These are phyloP conservation scores for Physella acuta DNA, from an alignment of 1,140 invertebrate species.

Conservation along the genomic window DNA sequence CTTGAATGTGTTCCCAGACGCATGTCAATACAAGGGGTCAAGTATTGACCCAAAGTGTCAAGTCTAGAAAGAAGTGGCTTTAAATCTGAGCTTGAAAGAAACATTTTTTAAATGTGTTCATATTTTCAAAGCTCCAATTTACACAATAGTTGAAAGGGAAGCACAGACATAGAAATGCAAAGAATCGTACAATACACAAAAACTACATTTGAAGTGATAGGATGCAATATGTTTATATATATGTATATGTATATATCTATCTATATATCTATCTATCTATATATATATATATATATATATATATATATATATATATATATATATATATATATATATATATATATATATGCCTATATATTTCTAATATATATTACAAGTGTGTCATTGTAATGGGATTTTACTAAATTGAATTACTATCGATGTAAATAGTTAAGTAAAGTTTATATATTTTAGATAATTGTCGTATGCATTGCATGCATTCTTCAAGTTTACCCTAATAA, in stretches of 20 bases:
- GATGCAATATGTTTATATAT: no score
- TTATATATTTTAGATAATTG: background rate
- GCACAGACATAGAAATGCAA: background rate
- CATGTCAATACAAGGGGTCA: no score
- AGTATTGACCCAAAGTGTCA: no score
- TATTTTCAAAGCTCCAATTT: no score
- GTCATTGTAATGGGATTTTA: background rate
- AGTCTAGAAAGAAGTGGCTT: no score
- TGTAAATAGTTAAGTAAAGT: background rate
- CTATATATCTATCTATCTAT: no score
- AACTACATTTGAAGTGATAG: background rate
- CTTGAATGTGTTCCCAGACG: no score
- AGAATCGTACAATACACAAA: background rate
- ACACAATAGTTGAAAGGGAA: no score
- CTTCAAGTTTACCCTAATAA: background rate
- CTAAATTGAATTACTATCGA: background rate
- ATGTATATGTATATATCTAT: no score
- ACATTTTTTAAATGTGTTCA: no score
- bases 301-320: constrained; percentile 5
- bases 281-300: constrained; percentile 5
- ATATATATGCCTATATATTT: background rate
- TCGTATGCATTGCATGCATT: background rate
- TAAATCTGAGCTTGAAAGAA: no score
- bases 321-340: constrained; percentile 5
- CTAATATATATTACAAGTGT: background rate